Base-by-base conservation (phyloP, 2,888 invertebrate genomes). In the Opisthograptis luteolata region DNA sequence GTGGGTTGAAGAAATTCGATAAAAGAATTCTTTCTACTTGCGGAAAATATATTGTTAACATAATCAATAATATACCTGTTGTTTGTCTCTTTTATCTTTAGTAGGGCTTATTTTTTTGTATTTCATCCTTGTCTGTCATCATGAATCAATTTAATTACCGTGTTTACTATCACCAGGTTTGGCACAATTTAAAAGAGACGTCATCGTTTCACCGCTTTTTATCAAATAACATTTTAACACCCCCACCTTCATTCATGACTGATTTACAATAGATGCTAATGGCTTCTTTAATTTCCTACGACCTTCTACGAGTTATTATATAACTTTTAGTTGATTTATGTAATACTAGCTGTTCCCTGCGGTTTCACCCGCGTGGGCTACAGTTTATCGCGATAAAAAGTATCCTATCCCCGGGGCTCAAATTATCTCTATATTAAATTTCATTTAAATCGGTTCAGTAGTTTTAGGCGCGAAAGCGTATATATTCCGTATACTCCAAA, bases 181-280 rank as follows among this genome's bases (percentile, higher is more conserved):
- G 61, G 59, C 60, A 58, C 53, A 73, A 76, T 74, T 79, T 70
- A 68, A n/a, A 56, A 53, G 43, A 9, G 60, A 55, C 67, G 67
- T 61, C 61, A 10, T 60, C 61, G 65, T 60, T 50, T 58, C 58
- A 53, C 20, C 55, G 66, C 68, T 68, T 73, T 76, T 76, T 71
- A 70, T 60, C 46, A 73, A 74, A 80, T 79, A 76, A 71, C 64
- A 68, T 76, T 80, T 76, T 70, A n/a, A 27, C 24, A 2, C 56
- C 58, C 55, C 61, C 50, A 47, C 59, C 62, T 40, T 40, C 52
- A 37, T 55, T 55, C 51, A 53, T 56, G 64, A 68, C 62, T 59
- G 60, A 58, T 67, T 66, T 67, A 60, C 56, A 63, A 62, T 70
- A 46, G 32, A 14, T 75, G 71, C 66, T 75, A 74, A 82, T 76